phyloP scores from a whole-genome alignment of 2,113 vertebrate genomes.

The Amphiprion percula region DNA sequence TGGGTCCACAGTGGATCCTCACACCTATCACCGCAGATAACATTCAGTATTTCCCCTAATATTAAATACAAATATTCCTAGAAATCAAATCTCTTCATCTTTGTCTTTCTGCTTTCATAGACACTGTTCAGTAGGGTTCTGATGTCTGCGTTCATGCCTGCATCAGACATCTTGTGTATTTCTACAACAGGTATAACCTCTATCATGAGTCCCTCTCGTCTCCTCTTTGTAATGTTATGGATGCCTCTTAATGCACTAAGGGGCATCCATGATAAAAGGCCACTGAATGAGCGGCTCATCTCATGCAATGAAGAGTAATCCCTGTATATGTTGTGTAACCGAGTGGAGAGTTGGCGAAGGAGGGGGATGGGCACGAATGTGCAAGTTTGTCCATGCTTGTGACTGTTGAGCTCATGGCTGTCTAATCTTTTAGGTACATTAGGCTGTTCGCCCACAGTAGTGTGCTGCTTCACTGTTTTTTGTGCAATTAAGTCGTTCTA shows the following conservation, averaged over 20 bases:
- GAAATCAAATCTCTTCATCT: slow-evolving; percentile 25
- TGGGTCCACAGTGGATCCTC: slow-evolving; percentile 40
- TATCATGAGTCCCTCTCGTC: background rate
- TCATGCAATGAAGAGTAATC: slow-evolving; percentile 80
- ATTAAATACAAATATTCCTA: background rate
- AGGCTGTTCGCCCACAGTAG: slow-evolving; percentile 56
- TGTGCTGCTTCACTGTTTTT: slow-evolving; percentile 39
- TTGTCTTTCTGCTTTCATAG: slow-evolving; percentile 2
- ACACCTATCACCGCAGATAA: slow-evolving; percentile 30
- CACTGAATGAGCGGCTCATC: slow-evolving; percentile 76
- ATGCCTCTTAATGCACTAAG: slow-evolving; percentile 39
- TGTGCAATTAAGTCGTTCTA: slow-evolving; percentile 49
- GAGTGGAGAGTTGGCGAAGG: slow-evolving; percentile 69
- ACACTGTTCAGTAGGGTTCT: slow-evolving; percentile 5
- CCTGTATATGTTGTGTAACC: slow-evolving; percentile 86
- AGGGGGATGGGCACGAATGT: slow-evolving; percentile 69
- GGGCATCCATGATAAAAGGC: slow-evolving; percentile 73
- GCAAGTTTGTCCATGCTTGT: slow-evolving; percentile 73
- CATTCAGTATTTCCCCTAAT: background rate
- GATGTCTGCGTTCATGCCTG: slow-evolving; percentile 2
- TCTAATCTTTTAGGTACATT: slow-evolving; percentile 81
- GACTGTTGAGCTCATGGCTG: slow-evolving; percentile 75
- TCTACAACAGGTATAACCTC: slow-evolving; percentile 34
- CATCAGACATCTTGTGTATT: slow-evolving; percentile 12
- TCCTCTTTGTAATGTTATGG: slow-evolving; percentile 36